phyloP scores from a whole-genome alignment of 2,113 vertebrate species.

The Cygnus buccinator region DNA sequence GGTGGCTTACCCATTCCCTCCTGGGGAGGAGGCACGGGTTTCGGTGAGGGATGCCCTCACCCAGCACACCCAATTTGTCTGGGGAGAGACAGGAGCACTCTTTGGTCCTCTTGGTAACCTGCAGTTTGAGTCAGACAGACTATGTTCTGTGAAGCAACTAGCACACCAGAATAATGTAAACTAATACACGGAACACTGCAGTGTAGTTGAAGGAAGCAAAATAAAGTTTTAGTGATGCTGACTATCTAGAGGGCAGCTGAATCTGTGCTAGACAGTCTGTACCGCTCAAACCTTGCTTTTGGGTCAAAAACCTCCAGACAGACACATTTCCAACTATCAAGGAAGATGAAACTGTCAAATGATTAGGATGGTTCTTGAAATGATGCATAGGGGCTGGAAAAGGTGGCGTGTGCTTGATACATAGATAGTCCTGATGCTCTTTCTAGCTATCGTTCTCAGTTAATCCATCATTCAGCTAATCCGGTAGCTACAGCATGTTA shows the following conservation, averaged over 20 bases:
- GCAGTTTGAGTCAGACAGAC: neutral
- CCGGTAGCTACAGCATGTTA: neutral
- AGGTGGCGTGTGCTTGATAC: neutral
- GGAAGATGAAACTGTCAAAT: neutral
- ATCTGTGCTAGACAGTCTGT: neutral
- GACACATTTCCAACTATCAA: neutral
- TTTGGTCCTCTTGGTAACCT: neutral
- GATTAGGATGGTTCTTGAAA: neutral
- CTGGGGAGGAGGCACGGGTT: neutral
- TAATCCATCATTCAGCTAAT: neutral
- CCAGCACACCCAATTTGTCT: neutral
- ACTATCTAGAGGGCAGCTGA: neutral
- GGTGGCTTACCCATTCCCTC: neutral
- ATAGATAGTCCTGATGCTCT: neutral
- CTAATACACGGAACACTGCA: neutral
- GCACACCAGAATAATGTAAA: neutral
- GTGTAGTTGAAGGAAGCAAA: neutral
- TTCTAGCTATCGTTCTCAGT: neutral
- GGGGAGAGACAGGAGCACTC: neutral
- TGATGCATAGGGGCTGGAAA: neutral
- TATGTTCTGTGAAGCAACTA: neutral
- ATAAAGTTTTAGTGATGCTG: neutral
- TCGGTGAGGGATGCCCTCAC: fast-evolving
- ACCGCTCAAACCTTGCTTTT: neutral
- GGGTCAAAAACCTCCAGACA: neutral